phyloP scores from a whole-genome alignment of 64 coral and sea anemone species.

The Acropora yongei region DNA sequence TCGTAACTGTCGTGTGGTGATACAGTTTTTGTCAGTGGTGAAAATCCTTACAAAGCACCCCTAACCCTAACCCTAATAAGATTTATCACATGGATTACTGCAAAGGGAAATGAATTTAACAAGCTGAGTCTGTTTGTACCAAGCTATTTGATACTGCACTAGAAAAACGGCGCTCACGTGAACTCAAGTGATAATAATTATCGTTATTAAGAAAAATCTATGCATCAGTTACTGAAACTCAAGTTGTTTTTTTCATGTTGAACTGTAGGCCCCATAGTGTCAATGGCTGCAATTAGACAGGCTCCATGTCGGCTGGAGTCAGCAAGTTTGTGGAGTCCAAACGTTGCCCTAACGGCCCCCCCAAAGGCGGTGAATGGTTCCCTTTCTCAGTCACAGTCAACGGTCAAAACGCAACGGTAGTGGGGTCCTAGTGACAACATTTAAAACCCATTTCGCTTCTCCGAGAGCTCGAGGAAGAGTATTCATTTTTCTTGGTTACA shows the following conservation, averaged over 20 bases:
- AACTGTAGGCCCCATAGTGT: constrained; percentile 43
- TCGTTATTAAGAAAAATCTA: too few species aligned
- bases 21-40: too few species aligned
- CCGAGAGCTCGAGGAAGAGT: neutral
- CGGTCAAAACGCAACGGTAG: neutral
- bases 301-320: constrained; percentile 51
- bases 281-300: constrained; percentile 58
- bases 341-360: constrained; percentile 66
- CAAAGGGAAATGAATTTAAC: too few species aligned
- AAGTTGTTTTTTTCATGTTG: neutral
- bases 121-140: too few species aligned
- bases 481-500: constrained; percentile 23
- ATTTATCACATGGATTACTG: too few species aligned
- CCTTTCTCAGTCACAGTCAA: constrained; percentile 2
- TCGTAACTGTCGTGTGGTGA: too few species aligned
- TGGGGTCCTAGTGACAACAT: constrained; percentile 29
- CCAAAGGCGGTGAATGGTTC: constrained; percentile 62
- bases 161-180: too few species aligned
- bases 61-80: too few species aligned
- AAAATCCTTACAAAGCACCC: too few species aligned
- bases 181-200: neutral
- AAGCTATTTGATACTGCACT: too few species aligned
- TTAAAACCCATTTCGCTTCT: constrained; percentile 20
- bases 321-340: neutral
- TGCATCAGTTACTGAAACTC: too few species aligned